Base-by-base conservation (phyloP, 2,888 invertebrate genomes). In the Agriotes lineatus region DNA sequence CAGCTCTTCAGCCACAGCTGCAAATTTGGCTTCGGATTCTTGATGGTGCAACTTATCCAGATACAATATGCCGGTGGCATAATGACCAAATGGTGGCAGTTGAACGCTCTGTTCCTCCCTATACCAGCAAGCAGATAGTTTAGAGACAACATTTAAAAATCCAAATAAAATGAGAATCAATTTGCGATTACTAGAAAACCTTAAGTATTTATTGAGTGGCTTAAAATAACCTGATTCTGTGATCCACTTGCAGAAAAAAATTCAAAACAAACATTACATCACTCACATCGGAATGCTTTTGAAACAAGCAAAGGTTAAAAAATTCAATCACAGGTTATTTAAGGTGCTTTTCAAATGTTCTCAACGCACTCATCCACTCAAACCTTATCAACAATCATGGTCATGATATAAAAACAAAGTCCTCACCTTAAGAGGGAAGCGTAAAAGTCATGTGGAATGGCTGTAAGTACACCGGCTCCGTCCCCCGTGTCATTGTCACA, bases 401-500 rank as follows among this genome's bases (percentile, higher is more conserved):
- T 44, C n/a, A 20, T 5, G 0, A 20, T n/a, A 18, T 42, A 18
- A n/a, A n/a, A n/a, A n/a, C n/a, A n/a, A n/a, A n/a, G n/a, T 18
- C 33, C 75, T 85, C 86, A 95, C 95, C 93, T 91, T 81, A 96
- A 88, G 82, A 93, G 91, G 77, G 92, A 91, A 75, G 90, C 88
- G 86, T 98, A 99, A 83, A 97, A 92, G 79, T 92, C 91, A 85
- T 99, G 97, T 45, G 99, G 99, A 82, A 99, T 97, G 79, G 97
- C 96, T 72, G 96, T 94, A 81, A 99, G 89, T 70, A 99, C 95
- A 65, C 99, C 99, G 72, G 99, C 99, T 72, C 99, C 99, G 85
- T 99, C 99, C 67, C 99, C 99, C 59, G 98, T 97, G 86, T 99
- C 97, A 86, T 99, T 99, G 88, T 99, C 99, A 87, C 98, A 97